Evolutionary conservation across 2,113 vertebrate species (phyloP).

Genomic region (Phyllopteryx taeniolatus): DNA sequence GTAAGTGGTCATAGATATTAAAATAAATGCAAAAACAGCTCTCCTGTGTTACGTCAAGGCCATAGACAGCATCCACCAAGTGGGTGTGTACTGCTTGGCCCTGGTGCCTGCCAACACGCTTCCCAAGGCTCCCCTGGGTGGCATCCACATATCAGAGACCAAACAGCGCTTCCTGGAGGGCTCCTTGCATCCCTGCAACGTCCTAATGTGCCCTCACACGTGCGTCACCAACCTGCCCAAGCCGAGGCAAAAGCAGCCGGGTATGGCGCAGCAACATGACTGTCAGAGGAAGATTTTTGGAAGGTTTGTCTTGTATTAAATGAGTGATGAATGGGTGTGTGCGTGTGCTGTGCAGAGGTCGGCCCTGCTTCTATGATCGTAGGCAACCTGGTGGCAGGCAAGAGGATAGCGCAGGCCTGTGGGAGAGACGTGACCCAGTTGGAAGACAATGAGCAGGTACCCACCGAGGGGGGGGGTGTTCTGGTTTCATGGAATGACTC

Average conservation of each 20-base stretch:
- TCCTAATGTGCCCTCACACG: conserved; percentile 94
- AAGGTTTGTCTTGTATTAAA: neutral
- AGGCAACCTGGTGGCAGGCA: conserved; percentile 92
- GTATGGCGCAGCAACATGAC: conserved; percentile 50
- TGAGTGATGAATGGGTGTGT: conserved; percentile 14
- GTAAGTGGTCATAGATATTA: neutral
- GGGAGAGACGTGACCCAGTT: conserved; percentile 88
- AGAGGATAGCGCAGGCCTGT: conserved; percentile 91
- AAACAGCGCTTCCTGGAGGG: conserved; percentile 95
- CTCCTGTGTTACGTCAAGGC: conserved; percentile 69
- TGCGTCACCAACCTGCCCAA: conserved; percentile 96
- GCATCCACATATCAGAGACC: conserved; percentile 93
- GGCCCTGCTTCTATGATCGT: conserved; percentile 96
- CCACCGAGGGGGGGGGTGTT: conserved; percentile 16
- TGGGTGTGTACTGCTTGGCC: conserved; percentile 92
- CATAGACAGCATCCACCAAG: conserved; percentile 96
- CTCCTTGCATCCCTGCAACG: conserved; percentile 88
- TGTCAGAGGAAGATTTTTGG: too few relatives aligned
- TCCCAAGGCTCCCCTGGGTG: conserved; percentile 91
- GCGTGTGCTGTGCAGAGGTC: conserved; percentile 77
- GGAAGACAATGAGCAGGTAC: conserved; percentile 93
- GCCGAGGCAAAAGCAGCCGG: conserved; percentile 93
- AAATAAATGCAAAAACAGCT: neutral
- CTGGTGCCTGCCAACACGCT: conserved; percentile 96
- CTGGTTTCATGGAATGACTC: neutral